A percentile compares a stretch with the other conserved stretches of the same genome.
phyloP scores from a whole-genome alignment of 2,888 invertebrate genomes.

The Noctua pronuba region DNA sequence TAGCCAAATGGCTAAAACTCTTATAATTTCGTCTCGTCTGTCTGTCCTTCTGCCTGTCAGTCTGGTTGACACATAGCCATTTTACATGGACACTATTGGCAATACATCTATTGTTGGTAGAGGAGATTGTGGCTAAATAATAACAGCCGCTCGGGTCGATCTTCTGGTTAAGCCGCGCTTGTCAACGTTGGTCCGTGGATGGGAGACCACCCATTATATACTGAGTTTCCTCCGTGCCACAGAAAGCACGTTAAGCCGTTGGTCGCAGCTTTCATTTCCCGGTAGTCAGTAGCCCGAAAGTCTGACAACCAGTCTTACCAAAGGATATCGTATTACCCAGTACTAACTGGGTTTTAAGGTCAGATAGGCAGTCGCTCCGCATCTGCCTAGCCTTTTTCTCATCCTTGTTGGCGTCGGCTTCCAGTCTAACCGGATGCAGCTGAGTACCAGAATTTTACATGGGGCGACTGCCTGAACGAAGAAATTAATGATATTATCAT shows the following conservation, averaged over 20 bases:
- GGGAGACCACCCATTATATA: background rate
- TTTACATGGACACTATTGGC: background rate
- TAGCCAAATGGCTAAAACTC: background rate
- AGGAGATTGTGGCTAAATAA: background rate
- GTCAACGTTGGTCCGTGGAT: background rate
- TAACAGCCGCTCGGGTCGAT: background rate
- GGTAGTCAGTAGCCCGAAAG: background rate
- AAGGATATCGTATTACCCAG: background rate
- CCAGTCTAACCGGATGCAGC: background rate
- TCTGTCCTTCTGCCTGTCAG: background rate
- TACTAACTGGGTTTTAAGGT: background rate
- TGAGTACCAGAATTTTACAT: background rate
- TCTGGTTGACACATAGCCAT: background rate
- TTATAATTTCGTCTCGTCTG: background rate
- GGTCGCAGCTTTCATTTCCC: background rate
- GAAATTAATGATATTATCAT: background rate
- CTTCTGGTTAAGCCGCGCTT: background rate
- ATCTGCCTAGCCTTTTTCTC: background rate
- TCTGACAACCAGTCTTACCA: background rate
- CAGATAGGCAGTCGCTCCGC: background rate
- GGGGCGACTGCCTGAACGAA: background rate
- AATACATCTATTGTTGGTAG: background rate
- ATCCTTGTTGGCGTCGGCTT: background rate
- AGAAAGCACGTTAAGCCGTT: background rate
- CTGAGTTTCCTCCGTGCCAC: background rate